Conservation (phyloP, 2,797 vertebrate genomes). For the Chloroceryle inda region DNA sequence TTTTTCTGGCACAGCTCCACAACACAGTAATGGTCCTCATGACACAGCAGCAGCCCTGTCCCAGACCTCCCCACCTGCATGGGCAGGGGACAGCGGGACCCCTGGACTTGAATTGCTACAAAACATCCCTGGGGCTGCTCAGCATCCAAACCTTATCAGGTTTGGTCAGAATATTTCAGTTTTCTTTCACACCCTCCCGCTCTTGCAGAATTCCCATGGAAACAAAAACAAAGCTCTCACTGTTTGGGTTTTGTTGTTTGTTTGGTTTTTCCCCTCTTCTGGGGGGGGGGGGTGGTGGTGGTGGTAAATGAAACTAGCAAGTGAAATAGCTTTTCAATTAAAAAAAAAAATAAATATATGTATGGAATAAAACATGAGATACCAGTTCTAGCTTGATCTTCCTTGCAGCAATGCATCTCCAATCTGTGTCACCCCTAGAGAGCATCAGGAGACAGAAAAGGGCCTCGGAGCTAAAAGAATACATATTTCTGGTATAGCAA, state of each 20-base stretch:
- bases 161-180: not conserved
- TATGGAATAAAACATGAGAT: not conserved
- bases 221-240: conserved; percentile 45
- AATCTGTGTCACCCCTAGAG: not conserved
- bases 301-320: not conserved
- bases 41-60: not conserved
- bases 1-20: not conserved
- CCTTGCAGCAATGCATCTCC: not conserved
- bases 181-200: not conserved
- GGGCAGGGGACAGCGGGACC: not conserved
- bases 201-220: conserved; percentile 55
- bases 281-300: rapidly evolving
- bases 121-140: not conserved
- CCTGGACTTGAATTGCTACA: rapidly evolving
- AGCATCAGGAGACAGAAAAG: not conserved
- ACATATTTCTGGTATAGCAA: not conserved
- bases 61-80: rapidly evolving
- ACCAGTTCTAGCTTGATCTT: not conserved
- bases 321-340: not conserved
- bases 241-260: conserved; percentile 25
- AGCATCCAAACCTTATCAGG: not conserved
- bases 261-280: not conserved
- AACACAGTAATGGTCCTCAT: not conserved
- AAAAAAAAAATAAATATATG: not conserved
- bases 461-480: not conserved